Conservation (phyloP, 2,888 invertebrate genomes). For the Elysia crispata region DNA sequence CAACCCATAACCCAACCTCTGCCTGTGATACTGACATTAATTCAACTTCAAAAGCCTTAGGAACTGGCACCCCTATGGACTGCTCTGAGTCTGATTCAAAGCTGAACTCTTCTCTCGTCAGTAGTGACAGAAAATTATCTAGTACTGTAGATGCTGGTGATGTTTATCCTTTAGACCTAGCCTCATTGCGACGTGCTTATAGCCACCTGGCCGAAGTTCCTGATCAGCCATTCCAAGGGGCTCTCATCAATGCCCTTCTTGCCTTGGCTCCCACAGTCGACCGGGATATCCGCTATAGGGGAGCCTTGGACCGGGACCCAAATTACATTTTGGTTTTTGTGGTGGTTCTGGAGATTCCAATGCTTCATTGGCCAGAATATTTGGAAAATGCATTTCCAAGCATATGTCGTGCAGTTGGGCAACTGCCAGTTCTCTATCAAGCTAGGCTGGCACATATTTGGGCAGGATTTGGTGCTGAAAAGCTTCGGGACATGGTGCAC, state of each 20-base stretch:
- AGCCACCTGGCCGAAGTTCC: constrained; percentile 79
- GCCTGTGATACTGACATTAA: neutral
- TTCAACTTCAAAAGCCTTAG: neutral
- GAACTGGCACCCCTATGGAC: neutral
- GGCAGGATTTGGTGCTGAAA: constrained; percentile 80
- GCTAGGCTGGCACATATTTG: constrained; percentile 89
- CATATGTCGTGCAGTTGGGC: constrained; percentile 84
- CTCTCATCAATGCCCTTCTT: constrained; percentile 86
- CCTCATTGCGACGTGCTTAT: constrained; percentile 85
- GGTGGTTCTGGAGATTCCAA: constrained; percentile 88
- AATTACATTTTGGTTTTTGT: constrained; percentile 82
- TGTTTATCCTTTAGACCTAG: constrained; percentile 71
- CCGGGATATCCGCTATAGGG: constrained; percentile 83
- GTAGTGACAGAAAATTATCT: neutral
- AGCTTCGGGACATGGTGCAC: constrained; percentile 65
- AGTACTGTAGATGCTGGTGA: neutral
- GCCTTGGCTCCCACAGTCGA: constrained; percentile 86
- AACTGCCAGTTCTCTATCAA: constrained; percentile 86
- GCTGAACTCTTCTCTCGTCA: neutral
- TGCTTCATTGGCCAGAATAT: constrained; percentile 82
- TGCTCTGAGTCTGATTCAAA: neutral
- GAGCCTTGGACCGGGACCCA: constrained; percentile 76
- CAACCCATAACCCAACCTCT: neutral
- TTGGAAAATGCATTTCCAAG: constrained; percentile 89
- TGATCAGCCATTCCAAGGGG: constrained; percentile 81